These are phyloP conservation scores for Brachyopa scutellaris DNA, from an alignment of 2,888 invertebrate genomes.

Conservation along the genomic window DNA sequence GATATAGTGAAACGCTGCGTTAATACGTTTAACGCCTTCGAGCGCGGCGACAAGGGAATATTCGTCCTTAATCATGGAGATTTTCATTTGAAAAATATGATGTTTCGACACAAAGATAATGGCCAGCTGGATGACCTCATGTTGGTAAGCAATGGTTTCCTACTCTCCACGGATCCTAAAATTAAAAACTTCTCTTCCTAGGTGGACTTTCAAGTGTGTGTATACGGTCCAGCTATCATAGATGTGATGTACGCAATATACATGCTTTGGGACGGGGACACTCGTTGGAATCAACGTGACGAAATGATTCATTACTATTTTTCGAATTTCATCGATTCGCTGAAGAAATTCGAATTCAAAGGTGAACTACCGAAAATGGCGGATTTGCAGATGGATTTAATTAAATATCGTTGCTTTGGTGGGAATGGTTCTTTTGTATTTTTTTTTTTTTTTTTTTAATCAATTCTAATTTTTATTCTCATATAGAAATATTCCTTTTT, in stretches of 20 bases:
- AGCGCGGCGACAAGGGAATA: conserved; percentile 59
- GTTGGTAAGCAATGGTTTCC: conserved; percentile 53
- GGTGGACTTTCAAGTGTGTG: conserved; percentile 76
- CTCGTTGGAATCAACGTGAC: conserved; percentile 71
- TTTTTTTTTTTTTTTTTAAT: not conserved
- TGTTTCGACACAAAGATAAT: conserved; percentile 73
- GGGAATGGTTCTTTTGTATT: not conserved
- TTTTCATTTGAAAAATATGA: conserved; percentile 77
- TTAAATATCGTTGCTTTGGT: conserved; percentile 74
- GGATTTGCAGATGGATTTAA: conserved; percentile 73
- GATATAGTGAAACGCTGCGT: conserved; percentile 40
- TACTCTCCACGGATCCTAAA: not conserved
- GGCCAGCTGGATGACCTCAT: conserved; percentile 62
- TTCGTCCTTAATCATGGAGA: conserved; percentile 77
- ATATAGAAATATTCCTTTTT: conserved; percentile 15
- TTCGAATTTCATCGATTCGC: conserved; percentile 68
- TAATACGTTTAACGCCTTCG: conserved; percentile 67
- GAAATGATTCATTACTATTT: conserved; percentile 76
- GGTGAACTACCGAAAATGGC: conserved; percentile 74
- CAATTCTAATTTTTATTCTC: no score
- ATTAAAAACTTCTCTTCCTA: not conserved
- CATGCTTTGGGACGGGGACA: conserved; percentile 73
- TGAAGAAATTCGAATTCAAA: conserved; percentile 73
- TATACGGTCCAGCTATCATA: conserved; percentile 73
- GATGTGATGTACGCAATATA: conserved; percentile 76